Base-by-base conservation (phyloP, 1,140 invertebrate genomes). In the Doryteuthis pealeii region DNA sequence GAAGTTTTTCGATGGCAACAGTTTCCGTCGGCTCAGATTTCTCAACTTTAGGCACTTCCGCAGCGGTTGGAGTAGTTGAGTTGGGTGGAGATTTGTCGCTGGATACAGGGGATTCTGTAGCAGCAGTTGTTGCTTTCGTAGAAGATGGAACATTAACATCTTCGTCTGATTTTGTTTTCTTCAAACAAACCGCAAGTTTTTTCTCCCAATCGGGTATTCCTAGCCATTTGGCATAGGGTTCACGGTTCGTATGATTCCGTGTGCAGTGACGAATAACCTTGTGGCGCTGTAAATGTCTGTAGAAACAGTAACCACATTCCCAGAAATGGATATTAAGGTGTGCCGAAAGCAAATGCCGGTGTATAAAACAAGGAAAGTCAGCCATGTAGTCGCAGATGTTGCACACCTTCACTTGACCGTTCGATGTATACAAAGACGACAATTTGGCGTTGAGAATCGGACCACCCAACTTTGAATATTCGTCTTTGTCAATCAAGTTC, bases 281-380 rank as follows among this genome's bases (percentile, higher is more conserved):
- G 26, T 28, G 18, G 22, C 26, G 54, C 54, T 62, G 54, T 0
- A 62, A 22, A 22, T 62, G 54, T 5, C 54, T 8, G 1, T 62
- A 62, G 54, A 62, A 62, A 62, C 54, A 62, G 54, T 62, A 62
- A 28, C 54, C 54, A 18, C 54, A 62, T 62, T 28, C 22, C 54
- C 54, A 62, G 54, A 62, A 62, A 18, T 62, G 54, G 18, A 62
- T 18, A 1, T 62, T 62, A 18, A 62, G 54, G 18, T 62, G 54
- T n/a, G 18, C 26, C 2, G 54, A 62, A 62, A 62, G 54, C 54
- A 62, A 28, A 62, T 62, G 54, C 54, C 54, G 10, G 26, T 62
- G 54, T 5, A 62, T 62, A 22, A 14, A 62, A 62, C 22, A 62
- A 22, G 54, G 54, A 62, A 62, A 62, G 26, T 62, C 10, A 0